Evolutionary conservation across 2,888 invertebrate genomes (phyloP), one percentile per base, ranked within the genome.

Genomic region (Laspeyria flexula): DNA sequence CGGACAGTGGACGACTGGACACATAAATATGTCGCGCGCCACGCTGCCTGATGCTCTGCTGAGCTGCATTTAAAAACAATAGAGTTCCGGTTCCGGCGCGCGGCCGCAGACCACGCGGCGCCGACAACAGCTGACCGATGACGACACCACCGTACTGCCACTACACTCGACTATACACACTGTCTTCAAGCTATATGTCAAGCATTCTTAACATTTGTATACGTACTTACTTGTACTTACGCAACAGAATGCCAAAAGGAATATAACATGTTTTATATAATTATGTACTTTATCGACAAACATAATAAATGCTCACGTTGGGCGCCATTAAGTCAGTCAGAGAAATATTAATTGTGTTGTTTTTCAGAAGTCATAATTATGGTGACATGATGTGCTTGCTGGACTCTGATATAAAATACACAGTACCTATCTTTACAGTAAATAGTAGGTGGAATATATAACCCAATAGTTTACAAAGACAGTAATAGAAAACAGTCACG

Each of bases 1-100:
- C 41, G 55, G 45, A 37, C 43, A 29, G 13, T 39, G 34, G 40
- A 41, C 51, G 39, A 37, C 40, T n/a, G n/a, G 56, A 62, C 42
- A 55, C 64, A 70, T 68, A 62, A 63, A 74, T 75, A 69, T 57
- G 29, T 41, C 35, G 25, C 40, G 65, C 47, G 62, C 30, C 47
- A 37, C 30, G 15, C 49, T 25, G 42, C 3, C 49, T 30, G 43
- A 29, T 37, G 46, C 41, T 37, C 23, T 23, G 55, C 50, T 49
- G 38, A 29, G 51, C 46, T 47, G 51, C 65, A 75, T 71, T 75
- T 78, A 58, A 76, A 79, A 77, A 81, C 81, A 81, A 81, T 81
- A 71, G 75, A 66, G 76, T 77, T 79, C 79, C 80, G 80, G 74
- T 81, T 77, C 80, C 72, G 72, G 71, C 55, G 66, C 55, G 66